Evolutionary conservation across 1,140 invertebrate species (phyloP), one percentile per base, ranked within the genome.

Genomic region (Luehdorfia chinensis): DNA sequence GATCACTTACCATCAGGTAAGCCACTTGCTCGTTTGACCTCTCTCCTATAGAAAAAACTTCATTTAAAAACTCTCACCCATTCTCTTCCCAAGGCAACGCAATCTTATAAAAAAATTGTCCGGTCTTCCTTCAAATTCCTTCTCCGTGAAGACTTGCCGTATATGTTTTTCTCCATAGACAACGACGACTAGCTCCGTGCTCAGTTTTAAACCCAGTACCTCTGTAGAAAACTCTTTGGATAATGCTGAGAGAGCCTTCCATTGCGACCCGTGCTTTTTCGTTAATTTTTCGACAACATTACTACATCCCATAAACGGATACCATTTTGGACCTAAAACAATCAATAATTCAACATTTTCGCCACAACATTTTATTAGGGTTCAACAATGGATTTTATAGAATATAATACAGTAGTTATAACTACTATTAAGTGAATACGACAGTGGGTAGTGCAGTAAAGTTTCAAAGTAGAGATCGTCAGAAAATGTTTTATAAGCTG

Each of bases 111-210:
- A 94, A 60, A 93, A 93, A 46, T 89, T 92, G 71, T 93, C 89
- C 0, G 94, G 94, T 45, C 94, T 77, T 0, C 90, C 93, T 53
- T 93, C 91, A 58, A 91, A 95, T 2, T 91, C 91, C 25, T 92
- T 91, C 8, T 87, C 79, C 0, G 77, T 79, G 19, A 94, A 88
- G 3, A 94, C 88, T 53, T 91, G 83, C 4, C 88, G 84, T 1
- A 93, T 79, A 13, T 89, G 87, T 13, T 75, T 72, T 37, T 87
- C 87, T 0, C 90, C 90, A 18, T 88, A 89, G 1, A 93, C 91
- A 0, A 92, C 88, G 0, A 94, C 87, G 0, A 92, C 69, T 4
- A 88, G 70, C 19, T 90, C 88, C n/a, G 64, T 66, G 0, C 93
- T 93, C 9, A 94, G 64, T 67, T 91, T 92, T 2, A 95, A 63